These are phyloP conservation scores for Acanthosoma haemorrhoidale DNA, from an alignment of 2,888 invertebrate species.

Conservation along the genomic window DNA sequence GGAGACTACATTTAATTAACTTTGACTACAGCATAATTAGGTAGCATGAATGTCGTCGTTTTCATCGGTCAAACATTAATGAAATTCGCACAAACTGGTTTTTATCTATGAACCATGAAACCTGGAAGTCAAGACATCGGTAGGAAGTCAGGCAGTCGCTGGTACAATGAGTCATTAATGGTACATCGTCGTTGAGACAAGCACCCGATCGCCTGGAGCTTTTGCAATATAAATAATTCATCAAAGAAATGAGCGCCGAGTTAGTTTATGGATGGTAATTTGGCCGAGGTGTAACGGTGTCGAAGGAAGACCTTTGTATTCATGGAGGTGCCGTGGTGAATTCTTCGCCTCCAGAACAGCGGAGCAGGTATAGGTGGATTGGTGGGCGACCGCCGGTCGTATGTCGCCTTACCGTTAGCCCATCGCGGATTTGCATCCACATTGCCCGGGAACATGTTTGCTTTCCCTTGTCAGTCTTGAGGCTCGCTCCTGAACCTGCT, in stretches of 20 bases:
- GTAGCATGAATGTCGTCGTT: no score
- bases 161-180: no score
- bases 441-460: neutral
- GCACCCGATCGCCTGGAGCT: neutral
- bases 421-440: neutral
- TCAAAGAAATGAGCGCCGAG: constrained; percentile 2
- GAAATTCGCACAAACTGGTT: no score
- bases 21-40: no score
- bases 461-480: neutral
- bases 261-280: neutral
- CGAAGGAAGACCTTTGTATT: neutral
- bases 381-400: neutral
- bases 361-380: neutral
- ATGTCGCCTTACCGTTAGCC: neutral
- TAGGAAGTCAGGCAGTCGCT: neutral
- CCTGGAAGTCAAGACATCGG: no score
- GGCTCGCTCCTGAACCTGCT: neutral
- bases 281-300: constrained; percentile 9
- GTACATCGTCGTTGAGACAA: neutral
- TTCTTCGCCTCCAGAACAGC: neutral
- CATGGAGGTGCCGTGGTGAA: neutral
- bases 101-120: no score
- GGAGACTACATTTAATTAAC: no score
- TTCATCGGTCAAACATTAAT: no score
- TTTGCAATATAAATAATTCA: constrained; percentile 14